phyloP scores from a whole-genome alignment of 64 coral and sea anemone species.

The Actinia tenebrosa region DNA sequence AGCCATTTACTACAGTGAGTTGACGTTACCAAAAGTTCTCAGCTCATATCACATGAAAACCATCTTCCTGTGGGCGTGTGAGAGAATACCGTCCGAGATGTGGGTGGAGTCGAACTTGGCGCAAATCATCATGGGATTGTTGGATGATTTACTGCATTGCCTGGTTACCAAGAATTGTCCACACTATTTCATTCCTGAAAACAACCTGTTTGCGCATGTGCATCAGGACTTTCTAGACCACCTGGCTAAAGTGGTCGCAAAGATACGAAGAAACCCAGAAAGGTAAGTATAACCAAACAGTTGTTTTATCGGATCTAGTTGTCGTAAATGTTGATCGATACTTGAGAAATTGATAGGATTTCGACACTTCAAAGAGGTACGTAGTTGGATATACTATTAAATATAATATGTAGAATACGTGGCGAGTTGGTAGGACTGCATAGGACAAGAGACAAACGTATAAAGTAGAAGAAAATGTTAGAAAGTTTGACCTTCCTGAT shows the following conservation, averaged over 20 bases:
- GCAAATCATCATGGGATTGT: conserved; percentile 48
- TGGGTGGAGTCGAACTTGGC: conserved; percentile 60
- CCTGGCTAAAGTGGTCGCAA: conserved; percentile 6
- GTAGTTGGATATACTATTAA: too few relatives aligned
- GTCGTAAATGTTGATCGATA: too few relatives aligned
- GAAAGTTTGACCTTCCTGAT: too few relatives aligned
- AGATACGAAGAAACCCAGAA: conserved; percentile 27
- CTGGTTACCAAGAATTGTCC: conserved; percentile 50
- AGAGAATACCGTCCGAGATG: conserved; percentile 40
- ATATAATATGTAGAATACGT: too few relatives aligned
- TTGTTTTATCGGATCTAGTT: too few relatives aligned
- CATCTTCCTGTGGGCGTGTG: conserved; percentile 75
- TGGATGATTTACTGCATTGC: conserved; percentile 58
- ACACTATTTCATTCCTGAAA: conserved; percentile 55
- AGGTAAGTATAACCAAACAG: background rate
- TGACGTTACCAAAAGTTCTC: conserved; percentile 47
- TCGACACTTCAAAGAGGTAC: too few relatives aligned
- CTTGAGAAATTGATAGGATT: too few relatives aligned
- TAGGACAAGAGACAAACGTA: too few relatives aligned
- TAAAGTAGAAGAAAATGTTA: too few relatives aligned
- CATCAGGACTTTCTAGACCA: conserved; percentile 17
- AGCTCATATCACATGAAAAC: conserved; percentile 72
- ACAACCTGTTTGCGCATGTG: conserved; percentile 45
- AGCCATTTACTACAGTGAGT: conserved; percentile 50
- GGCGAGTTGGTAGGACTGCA: too few relatives aligned